Conservation (phyloP, 1,140 invertebrate species). For the Portunus trituberculatus region DNA sequence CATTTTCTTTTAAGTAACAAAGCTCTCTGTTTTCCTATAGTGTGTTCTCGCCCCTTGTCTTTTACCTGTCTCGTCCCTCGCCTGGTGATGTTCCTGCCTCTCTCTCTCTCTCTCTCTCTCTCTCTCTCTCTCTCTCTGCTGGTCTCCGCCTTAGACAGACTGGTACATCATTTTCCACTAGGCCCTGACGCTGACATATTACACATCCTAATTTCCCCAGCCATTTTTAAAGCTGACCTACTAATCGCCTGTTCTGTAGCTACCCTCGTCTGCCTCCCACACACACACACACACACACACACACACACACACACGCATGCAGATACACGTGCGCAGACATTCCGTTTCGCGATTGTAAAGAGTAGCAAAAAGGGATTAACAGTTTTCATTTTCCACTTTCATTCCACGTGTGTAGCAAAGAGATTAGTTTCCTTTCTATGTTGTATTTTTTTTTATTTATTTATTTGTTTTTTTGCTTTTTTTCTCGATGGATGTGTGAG, state of each 20-base stretch:
- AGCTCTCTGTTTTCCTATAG: neutral
- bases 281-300: conserved; percentile 16
- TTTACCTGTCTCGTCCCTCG: neutral
- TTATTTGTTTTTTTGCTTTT: too few species aligned
- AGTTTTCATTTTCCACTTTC: too few species aligned
- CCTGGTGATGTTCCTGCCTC: too few species aligned
- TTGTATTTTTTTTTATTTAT: too few species aligned
- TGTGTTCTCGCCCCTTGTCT: neutral
- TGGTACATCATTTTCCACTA: conserved; percentile 4
- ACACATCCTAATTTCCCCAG: conserved; percentile 10
- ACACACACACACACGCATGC: neutral
- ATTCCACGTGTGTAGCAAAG: too few species aligned
- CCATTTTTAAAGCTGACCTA: neutral
- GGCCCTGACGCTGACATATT: neutral
- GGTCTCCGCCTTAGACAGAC: neutral
- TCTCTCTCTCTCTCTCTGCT: neutral
- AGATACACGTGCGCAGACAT: neutral
- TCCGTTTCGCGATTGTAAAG: neutral
- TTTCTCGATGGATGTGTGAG: too few species aligned
- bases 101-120: too few species aligned
- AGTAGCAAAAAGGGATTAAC: too few species aligned
- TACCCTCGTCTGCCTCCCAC: neutral
- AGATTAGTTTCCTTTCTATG: too few species aligned
- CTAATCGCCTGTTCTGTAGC: neutral
- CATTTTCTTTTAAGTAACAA: neutral